Conservation (phyloP, 2,888 invertebrate genomes). For the Melinaea marsaeus region DNA sequence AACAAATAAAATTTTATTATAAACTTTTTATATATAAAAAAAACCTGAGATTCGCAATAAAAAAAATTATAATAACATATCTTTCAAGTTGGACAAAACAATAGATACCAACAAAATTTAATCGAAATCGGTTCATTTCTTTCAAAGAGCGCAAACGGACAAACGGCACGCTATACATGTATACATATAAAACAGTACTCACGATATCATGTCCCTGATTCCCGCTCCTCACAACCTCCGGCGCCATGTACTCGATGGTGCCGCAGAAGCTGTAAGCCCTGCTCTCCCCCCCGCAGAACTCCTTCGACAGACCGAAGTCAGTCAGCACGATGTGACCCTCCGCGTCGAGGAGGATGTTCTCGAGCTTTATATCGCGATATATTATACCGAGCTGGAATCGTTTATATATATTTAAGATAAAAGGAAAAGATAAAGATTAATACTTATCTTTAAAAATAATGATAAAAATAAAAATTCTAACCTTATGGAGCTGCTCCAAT, state of each 20-base stretch:
- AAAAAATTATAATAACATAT: too few species aligned
- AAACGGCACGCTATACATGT: too few species aligned
- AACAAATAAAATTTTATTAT: too few species aligned
- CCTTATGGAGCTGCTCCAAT: conserved; percentile 95
- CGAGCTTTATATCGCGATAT: conserved; percentile 97
- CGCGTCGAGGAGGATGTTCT: conserved; percentile 96
- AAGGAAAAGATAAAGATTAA: too few species aligned
- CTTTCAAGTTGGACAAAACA: too few species aligned
- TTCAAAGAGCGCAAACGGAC: too few species aligned
- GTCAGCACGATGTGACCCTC: conserved; percentile 97
- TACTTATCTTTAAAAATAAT: too few species aligned
- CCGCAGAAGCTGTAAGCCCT: conserved; percentile 98
- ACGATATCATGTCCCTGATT: conserved; percentile 96
- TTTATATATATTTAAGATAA: background rate
- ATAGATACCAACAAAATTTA: too few species aligned
- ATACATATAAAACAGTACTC: conserved; percentile 67
- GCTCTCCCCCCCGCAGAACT: conserved; percentile 86
- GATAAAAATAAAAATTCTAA: conserved; percentile 48
- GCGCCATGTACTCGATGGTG: conserved; percentile 99
- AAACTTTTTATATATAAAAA: too few species aligned
- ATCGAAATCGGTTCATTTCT: too few species aligned
- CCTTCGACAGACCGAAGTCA: conserved; percentile 98
- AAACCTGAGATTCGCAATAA: too few species aligned
- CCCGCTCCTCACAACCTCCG: conserved; percentile 89
- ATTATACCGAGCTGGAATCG: conserved; percentile 93